These are phyloP conservation scores for Melospiza georgiana DNA, from an alignment of 2,113 vertebrate genomes.

Conservation along the genomic window DNA sequence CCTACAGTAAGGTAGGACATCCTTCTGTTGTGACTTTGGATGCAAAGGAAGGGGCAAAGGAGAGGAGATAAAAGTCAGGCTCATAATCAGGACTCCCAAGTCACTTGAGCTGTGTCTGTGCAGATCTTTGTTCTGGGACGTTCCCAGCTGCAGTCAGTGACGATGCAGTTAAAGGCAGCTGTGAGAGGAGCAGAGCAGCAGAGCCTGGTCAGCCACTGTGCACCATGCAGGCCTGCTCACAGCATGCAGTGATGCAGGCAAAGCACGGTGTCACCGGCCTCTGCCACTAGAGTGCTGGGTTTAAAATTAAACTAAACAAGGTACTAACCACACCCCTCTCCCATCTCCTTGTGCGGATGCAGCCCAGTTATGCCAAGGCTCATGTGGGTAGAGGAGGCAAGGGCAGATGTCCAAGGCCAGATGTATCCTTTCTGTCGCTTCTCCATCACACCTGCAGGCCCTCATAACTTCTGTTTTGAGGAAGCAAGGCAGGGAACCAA, in stretches of 20 bases:
- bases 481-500: not conserved
- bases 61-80: not conserved
- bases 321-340: not conserved
- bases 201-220: not conserved
- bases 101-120: not conserved
- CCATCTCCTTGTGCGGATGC: not conserved
- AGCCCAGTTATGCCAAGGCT: not conserved
- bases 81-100: not conserved
- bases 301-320: not conserved
- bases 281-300: not conserved
- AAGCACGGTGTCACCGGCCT: not conserved
- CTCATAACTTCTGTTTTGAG: not conserved
- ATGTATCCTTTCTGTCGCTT: not conserved
- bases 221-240: not conserved
- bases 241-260: not conserved
- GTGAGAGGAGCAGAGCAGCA: not conserved
- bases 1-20: conserved; percentile 90
- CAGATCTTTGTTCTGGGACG: not conserved
- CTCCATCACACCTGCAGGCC: not conserved
- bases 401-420: not conserved
- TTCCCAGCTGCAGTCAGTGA: not conserved
- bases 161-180: not conserved
- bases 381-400: not conserved
- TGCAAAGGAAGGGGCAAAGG: not conserved
- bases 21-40: not conserved